Evolutionary conservation across 2,888 invertebrate genomes (phyloP).

Genomic region (Hyposoter didymator): DNA sequence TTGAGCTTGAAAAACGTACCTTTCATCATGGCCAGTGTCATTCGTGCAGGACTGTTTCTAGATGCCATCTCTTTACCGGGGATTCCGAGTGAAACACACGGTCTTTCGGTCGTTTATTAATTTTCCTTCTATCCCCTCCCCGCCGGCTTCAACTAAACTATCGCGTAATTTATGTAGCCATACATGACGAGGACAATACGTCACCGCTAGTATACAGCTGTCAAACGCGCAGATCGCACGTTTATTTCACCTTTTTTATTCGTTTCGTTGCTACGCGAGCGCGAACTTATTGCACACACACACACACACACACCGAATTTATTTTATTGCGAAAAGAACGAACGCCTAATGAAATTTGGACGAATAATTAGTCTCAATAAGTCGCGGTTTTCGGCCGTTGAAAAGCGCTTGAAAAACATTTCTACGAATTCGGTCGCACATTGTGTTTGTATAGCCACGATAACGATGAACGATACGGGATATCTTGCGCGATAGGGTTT

Average conservation of each 20-base stretch:
- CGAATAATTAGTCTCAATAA: not conserved
- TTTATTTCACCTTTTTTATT: constrained; percentile 8
- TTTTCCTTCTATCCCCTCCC: constrained; percentile 32
- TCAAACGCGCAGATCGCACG: constrained; percentile 40
- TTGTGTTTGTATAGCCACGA: not conserved
- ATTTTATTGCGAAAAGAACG: not conserved
- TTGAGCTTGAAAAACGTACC: constrained; percentile 73
- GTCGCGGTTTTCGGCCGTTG: not conserved
- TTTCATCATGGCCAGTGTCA: constrained; percentile 82
- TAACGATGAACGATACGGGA: not conserved
- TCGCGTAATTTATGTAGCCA: constrained; percentile 31
- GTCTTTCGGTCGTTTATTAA: constrained; percentile 22
- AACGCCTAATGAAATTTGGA: not conserved
- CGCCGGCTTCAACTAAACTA: constrained; percentile 17
- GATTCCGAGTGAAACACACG: constrained; percentile 24
- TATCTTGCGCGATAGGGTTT: constrained; percentile 10
- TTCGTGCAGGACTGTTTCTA: constrained; percentile 80
- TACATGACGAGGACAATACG: constrained; percentile 43
- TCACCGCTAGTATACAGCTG: constrained; percentile 12
- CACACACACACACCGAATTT: not conserved
- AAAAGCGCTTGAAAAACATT: constrained; percentile 23
- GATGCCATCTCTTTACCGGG: constrained; percentile 74
- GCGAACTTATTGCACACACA: not conserved
- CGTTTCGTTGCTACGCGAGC: not conserved
- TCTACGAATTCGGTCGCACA: constrained; percentile 7